These are phyloP conservation scores for Jordanella pulchra DNA, from an alignment of 2,797 vertebrate species.

Conservation along the genomic window DNA sequence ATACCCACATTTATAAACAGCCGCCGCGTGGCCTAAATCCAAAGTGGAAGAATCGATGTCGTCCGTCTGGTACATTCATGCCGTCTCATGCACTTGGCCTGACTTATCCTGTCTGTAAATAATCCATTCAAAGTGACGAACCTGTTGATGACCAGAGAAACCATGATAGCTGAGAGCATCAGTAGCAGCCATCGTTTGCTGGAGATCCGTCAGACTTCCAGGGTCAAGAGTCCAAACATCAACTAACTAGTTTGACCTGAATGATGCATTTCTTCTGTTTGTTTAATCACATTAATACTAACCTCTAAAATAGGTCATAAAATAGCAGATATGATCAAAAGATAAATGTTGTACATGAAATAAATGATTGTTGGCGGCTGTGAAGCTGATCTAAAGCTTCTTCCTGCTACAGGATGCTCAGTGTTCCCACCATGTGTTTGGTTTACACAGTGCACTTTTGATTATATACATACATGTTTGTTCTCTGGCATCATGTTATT, in stretches of 20 bases:
- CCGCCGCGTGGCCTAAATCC: slow-evolving; percentile 54
- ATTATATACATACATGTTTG: slow-evolving; percentile 61
- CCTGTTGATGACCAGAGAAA: slow-evolving; percentile 24
- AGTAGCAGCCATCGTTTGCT: slow-evolving; percentile 28
- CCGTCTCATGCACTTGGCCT: slow-evolving; percentile 49
- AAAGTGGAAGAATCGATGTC: slow-evolving; percentile 54
- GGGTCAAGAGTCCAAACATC: slow-evolving; percentile 7
- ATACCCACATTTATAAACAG: slow-evolving; percentile 49
- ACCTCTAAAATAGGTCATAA: slow-evolving; percentile 48
- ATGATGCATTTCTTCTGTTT: slow-evolving; percentile 35
- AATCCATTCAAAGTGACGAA: slow-evolving; percentile 45
- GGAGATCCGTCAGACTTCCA: slow-evolving; percentile 17
- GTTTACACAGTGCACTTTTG: slow-evolving; percentile 77
- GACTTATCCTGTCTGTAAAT: slow-evolving; percentile 49
- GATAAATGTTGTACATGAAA: slow-evolving; percentile 60
- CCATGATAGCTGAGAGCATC: slow-evolving; percentile 15
- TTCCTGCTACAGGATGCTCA: slow-evolving; percentile 29
- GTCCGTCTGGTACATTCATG: slow-evolving; percentile 40
- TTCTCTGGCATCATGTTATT: slow-evolving; percentile 71
- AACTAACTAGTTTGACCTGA: slow-evolving; percentile 17
- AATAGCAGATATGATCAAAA: slow-evolving; percentile 39
- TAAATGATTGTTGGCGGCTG: slow-evolving; percentile 26
- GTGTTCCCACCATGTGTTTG: slow-evolving; percentile 36
- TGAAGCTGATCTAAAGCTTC: slow-evolving; percentile 22
- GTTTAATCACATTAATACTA: slow-evolving; percentile 37